A percentile compares a stretch with the other conserved stretches of the same genome.
Conservation (phyloP, 2,888 invertebrate genomes). For the Luffia ferchaultella region DNA sequence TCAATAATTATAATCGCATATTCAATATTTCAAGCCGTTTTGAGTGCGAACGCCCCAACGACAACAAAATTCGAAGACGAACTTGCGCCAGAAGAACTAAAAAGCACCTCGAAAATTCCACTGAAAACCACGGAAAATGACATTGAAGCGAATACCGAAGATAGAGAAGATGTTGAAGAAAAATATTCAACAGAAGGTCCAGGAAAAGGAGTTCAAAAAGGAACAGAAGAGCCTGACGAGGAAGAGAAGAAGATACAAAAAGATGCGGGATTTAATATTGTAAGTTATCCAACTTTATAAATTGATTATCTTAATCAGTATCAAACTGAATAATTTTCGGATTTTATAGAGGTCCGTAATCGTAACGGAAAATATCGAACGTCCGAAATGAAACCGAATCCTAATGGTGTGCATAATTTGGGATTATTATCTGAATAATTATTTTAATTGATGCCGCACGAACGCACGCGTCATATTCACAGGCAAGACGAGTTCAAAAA, state of each 20-base stretch:
- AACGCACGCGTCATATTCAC: no score
- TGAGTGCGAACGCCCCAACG: slow-evolving; percentile 22
- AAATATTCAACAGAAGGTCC: slow-evolving; percentile 22
- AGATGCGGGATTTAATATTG: slow-evolving; percentile 46
- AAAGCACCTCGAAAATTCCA: not conserved
- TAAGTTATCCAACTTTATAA: slow-evolving; percentile 14
- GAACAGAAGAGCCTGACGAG: slow-evolving; percentile 25
- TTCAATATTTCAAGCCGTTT: slow-evolving; percentile 66
- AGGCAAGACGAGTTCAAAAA: no score
- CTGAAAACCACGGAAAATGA: not conserved
- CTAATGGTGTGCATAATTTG: no score
- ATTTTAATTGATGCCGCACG: no score
- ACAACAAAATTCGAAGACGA: not conserved
- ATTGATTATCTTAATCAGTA: not conserved
- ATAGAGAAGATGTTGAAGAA: slow-evolving; percentile 6
- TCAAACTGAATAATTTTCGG: no score
- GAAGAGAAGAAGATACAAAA: slow-evolving; percentile 43
- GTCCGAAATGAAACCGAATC: no score
- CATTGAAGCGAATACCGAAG: slow-evolving; percentile 1
- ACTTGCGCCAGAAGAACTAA: not conserved
- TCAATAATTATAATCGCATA: slow-evolving; percentile 74
- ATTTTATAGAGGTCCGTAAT: no score
- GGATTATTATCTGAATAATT: no score
- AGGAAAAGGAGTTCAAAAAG: slow-evolving; percentile 19
- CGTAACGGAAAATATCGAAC: no score